These are phyloP conservation scores for Pungitius pungitius DNA, from an alignment of 2,113 vertebrate genomes.

Conservation along the genomic window DNA sequence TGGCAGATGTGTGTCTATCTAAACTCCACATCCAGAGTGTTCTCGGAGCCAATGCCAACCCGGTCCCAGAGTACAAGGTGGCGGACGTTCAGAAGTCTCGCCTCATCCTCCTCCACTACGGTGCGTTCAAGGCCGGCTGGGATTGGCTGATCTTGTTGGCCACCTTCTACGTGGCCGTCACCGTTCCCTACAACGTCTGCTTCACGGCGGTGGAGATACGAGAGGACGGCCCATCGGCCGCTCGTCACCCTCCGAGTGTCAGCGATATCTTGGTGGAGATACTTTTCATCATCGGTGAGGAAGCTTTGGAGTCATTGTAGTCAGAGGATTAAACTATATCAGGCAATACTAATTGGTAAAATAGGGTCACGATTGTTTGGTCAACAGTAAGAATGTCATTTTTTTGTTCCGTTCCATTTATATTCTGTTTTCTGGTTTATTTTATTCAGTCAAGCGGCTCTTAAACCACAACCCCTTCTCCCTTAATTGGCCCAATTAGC, in stretches of 20 bases:
- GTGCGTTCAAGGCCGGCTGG: slow-evolving; percentile 88
- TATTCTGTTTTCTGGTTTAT: not conserved
- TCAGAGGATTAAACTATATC: not conserved
- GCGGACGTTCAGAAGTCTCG: slow-evolving; percentile 85
- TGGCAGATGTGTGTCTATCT: not conserved
- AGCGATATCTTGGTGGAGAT: slow-evolving; percentile 87
- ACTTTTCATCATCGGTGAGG: slow-evolving; percentile 85
- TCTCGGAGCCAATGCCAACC: slow-evolving; percentile 83
- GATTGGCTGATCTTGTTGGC: slow-evolving; percentile 86
- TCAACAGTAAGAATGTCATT: not conserved
- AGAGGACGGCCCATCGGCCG: slow-evolving; percentile 73
- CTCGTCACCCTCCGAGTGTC: slow-evolving; percentile 81
- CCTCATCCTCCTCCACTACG: slow-evolving; percentile 86
- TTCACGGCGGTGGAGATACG: slow-evolving; percentile 77
- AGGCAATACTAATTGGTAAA: not conserved
- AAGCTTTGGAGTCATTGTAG: not conserved
- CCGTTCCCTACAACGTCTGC: slow-evolving; percentile 86
- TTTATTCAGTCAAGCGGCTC: slow-evolving; percentile 10
- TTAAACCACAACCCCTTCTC: not conserved
- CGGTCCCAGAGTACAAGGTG: slow-evolving; percentile 86
- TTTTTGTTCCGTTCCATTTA: not conserved
- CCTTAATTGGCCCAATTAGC: slow-evolving; percentile 21
- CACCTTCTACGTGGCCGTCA: slow-evolving; percentile 86
- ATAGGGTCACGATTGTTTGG: not conserved
- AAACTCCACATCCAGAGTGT: slow-evolving; percentile 57